phyloP scores from a whole-genome alignment of 2,797 vertebrate species.

The Amazona finschi region DNA sequence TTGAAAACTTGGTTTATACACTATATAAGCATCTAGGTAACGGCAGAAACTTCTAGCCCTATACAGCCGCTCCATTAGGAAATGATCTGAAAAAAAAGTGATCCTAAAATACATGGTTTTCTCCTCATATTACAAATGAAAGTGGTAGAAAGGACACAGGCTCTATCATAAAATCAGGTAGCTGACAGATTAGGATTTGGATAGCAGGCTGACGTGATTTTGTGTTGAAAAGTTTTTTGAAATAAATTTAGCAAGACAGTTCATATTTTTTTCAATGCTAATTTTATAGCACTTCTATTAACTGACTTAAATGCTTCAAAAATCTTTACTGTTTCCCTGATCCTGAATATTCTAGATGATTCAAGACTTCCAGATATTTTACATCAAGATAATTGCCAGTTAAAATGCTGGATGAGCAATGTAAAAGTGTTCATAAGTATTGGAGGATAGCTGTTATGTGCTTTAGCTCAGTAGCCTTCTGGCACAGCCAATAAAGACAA shows the following conservation, averaged over 20 bases:
- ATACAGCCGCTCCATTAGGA: accelerated
- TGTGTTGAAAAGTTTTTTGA: not conserved
- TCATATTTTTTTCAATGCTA: not conserved
- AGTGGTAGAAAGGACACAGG: not conserved
- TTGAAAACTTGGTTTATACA: not conserved
- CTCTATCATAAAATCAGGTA: not conserved
- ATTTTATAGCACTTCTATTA: not conserved
- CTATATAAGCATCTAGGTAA: not conserved
- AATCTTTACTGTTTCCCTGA: not conserved
- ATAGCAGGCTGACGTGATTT: not conserved
- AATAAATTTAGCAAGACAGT: not conserved
- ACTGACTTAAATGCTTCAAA: not conserved
- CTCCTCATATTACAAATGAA: not conserved
- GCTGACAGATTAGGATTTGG: not conserved
- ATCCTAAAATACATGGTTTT: not conserved
- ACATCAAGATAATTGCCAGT: slow-evolving; percentile 26
- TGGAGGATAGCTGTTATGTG: not conserved
- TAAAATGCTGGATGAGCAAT: not conserved
- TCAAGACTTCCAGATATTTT: not conserved
- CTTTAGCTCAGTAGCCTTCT: slow-evolving; percentile 1
- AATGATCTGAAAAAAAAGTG: not conserved
- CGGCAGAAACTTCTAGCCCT: not conserved
- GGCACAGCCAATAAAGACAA: slow-evolving; percentile 10
- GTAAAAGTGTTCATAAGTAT: not conserved
- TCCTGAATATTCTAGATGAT: not conserved